These are phyloP conservation scores for Excalfactoria chinensis DNA, from an alignment of 2,113 vertebrate species.

Conservation along the genomic window DNA sequence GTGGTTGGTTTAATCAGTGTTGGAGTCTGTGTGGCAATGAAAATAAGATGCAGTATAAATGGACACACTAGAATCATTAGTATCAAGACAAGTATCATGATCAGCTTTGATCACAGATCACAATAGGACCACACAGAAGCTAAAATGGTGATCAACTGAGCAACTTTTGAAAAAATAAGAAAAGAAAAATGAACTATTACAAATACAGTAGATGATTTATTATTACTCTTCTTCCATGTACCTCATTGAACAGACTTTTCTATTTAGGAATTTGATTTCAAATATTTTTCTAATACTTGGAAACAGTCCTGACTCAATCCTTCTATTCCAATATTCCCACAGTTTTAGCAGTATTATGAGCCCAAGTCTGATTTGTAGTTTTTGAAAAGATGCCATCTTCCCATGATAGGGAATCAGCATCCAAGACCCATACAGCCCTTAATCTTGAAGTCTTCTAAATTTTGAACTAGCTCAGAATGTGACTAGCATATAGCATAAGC, in stretches of 20 bases:
- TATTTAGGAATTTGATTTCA: conserved; percentile 20
- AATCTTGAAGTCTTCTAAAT: neutral
- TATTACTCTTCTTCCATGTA: neutral
- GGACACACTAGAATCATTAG: neutral
- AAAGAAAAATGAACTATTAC: neutral
- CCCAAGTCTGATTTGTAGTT: neutral
- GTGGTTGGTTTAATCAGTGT: neutral
- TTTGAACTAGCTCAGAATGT: neutral
- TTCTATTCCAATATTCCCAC: neutral
- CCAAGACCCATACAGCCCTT: neutral
- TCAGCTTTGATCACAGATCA: neutral
- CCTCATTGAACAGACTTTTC: conserved; percentile 17
- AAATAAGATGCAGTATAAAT: neutral
- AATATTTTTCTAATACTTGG: conserved; percentile 5
- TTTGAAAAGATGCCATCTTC: neutral
- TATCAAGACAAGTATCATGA: neutral
- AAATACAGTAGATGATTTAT: conserved; percentile 17
- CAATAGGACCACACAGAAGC: neutral
- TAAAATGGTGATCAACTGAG: conserved; percentile 1
- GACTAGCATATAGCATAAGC: neutral
- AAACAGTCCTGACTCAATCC: neutral
- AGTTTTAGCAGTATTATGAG: neutral
- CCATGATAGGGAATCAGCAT: neutral
- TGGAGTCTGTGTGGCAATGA: neutral
- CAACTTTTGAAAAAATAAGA: neutral